Evolutionary conservation across 30 jellyfish, hydroid and myxozoan species (phyloP), one percentile per base, ranked within the genome.

Genomic region (Cassiopea andromeda): DNA sequence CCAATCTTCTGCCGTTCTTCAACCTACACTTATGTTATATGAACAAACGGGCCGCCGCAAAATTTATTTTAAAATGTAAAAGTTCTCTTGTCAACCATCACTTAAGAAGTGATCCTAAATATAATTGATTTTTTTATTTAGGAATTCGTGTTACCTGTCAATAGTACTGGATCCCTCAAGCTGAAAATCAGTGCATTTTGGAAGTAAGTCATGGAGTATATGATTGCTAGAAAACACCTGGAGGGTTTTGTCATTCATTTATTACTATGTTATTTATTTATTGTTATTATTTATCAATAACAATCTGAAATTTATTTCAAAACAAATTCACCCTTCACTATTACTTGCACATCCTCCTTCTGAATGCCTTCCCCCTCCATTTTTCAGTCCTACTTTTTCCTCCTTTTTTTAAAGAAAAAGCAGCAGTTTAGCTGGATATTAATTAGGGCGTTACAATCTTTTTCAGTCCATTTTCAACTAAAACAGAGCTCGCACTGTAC

Each of bases 121-220:
- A 9, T 7, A 5, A 5, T 17, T 64, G 15, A 2, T 16, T 82
- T 82, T 78, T 46, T 15, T 54, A 48, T 92, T 49, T 48, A 93
- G 98, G 96, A 84, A 72, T 93, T 81, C 61, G 85, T 93, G 4
- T 85, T 93, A 6, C 98, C 98, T 68, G 85, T 93, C 1, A 93
- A 93, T 75, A 69, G 91, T 47, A 88, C 93, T 16, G 98, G 98
- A 61, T 70, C 97, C 19, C 69, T 93, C 47, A 93, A 93, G 69
- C 48, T 93, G 46, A 93, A 93, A 81, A 92, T 93, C 64, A 87
- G 94, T 46, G 98, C 73, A 10, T 54, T 78, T 2, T 93, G 98
- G 98, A 88, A 93, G 98, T 93, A 60, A 60, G 92, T 82, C 1
- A 4, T 49, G 18, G 77, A 4, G 5, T 0, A 14, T 48, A 43